A percentile compares a stretch with the other conserved stretches of the same genome.
These are phyloP conservation scores for Micromesistius poutassou DNA, from an alignment of 2,797 vertebrate species.

Conservation along the genomic window DNA sequence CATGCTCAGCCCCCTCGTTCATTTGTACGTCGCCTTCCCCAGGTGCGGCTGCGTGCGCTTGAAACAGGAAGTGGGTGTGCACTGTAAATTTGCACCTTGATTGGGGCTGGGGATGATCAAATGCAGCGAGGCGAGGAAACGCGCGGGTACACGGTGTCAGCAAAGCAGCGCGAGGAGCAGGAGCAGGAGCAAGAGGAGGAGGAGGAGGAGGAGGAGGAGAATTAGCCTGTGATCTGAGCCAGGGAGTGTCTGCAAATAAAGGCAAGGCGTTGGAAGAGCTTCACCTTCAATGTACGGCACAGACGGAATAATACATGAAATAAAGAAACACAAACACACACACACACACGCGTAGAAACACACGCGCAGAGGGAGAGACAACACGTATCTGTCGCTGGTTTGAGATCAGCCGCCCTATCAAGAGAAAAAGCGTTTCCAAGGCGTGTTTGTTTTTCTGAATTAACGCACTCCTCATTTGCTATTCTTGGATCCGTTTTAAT, in stretches of 20 bases:
- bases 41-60: constrained; percentile 49
- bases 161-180: constrained; percentile 59
- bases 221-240: constrained; percentile 70
- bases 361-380: constrained; percentile 28
- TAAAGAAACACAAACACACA: constrained; percentile 27
- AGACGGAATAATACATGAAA: constrained; percentile 76
- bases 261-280: constrained; percentile 62
- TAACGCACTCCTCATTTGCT: constrained; percentile 77
- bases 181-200: constrained; percentile 61
- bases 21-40: constrained; percentile 69
- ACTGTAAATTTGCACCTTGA: constrained; percentile 56
- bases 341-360: neutral
- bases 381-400: constrained; percentile 58
- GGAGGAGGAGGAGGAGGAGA: constrained; percentile 66
- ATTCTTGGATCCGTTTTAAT: constrained; percentile 80
- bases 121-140: constrained; percentile 57
- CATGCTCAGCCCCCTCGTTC: constrained; percentile 70
- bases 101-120: constrained; percentile 77
- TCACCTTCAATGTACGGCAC: constrained; percentile 70
- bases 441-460: constrained; percentile 72
- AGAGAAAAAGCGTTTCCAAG: constrained; percentile 53
- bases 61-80: constrained; percentile 72
- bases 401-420: constrained; percentile 55
- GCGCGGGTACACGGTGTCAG: constrained; percentile 67
- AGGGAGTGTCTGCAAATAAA: constrained; percentile 70